Conservation (phyloP, 2,888 invertebrate species). For the Serripes groenlandicus region DNA sequence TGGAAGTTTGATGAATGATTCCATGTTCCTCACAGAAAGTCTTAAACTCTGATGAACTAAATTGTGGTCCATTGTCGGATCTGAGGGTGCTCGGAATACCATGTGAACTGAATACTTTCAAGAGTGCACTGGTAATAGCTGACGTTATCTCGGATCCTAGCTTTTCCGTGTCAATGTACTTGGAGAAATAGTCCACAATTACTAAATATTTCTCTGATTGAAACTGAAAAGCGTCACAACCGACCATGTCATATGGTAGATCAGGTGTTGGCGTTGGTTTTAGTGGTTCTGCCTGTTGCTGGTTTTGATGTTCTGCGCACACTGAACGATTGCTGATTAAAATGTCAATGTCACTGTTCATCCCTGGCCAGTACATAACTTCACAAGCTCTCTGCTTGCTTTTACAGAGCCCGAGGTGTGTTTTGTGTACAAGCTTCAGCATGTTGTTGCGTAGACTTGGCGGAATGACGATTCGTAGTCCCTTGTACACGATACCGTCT, state of each 20-base stretch:
- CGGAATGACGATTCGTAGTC: slow-evolving; percentile 55
- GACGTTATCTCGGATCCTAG: slow-evolving; percentile 39
- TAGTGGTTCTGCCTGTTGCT: slow-evolving; percentile 53
- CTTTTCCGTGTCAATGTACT: slow-evolving; percentile 59
- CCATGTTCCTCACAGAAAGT: slow-evolving; percentile 53
- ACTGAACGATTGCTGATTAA: slow-evolving; percentile 45
- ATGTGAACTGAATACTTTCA: slow-evolving; percentile 50
- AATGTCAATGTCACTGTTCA: slow-evolving; percentile 57
- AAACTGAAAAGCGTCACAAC: slow-evolving; percentile 61
- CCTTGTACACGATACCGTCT: slow-evolving; percentile 60
- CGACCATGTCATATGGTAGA: slow-evolving; percentile 55
- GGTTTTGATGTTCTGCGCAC: slow-evolving; percentile 61
- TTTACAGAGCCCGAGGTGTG: slow-evolving; percentile 64
- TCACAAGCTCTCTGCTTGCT: slow-evolving; percentile 60
- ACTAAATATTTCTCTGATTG: slow-evolving; percentile 57
- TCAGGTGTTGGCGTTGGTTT: slow-evolving; percentile 62
- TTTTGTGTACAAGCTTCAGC: slow-evolving; percentile 45
- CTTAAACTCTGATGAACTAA: slow-evolving; percentile 55
- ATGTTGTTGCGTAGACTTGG: slow-evolving; percentile 51
- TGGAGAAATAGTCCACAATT: slow-evolving; percentile 63
- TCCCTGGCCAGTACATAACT: slow-evolving; percentile 61
- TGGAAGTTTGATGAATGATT: slow-evolving; percentile 65
- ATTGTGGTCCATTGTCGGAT: slow-evolving; percentile 65
- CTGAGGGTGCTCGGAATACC: slow-evolving; percentile 50
- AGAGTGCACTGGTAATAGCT: slow-evolving; percentile 35